Conservation (phyloP, 2,113 vertebrate species). For the Maccullochella peelii region DNA sequence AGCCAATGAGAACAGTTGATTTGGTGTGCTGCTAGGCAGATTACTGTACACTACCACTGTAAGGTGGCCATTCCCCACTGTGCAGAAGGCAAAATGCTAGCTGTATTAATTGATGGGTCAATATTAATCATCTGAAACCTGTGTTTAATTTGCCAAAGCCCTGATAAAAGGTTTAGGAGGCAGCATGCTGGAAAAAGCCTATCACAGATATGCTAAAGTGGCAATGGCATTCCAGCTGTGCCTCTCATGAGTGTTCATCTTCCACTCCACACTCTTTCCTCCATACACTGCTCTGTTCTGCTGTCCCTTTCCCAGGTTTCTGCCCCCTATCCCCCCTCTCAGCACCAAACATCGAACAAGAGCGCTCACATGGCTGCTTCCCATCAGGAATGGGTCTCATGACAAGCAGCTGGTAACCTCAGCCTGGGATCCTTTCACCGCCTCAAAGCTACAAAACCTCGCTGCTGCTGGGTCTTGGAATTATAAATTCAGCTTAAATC, state of each 20-base stretch:
- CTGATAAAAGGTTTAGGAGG: background rate
- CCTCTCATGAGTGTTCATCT: background rate
- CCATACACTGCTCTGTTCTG: background rate
- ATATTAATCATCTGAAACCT: conserved; percentile 13
- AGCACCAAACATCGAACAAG: conserved; percentile 71
- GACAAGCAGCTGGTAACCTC: conserved; percentile 75
- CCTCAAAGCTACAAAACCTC: conserved; percentile 13
- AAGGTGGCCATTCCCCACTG: conserved; percentile 18
- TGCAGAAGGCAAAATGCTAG: conserved; percentile 15
- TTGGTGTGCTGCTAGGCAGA: conserved; percentile 77
- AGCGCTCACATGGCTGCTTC: conserved; percentile 72
- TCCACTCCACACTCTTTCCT: background rate
- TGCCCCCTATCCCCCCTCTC: background rate
- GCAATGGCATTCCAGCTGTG: background rate
- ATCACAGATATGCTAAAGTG: background rate
- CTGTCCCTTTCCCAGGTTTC: conserved; percentile 8
- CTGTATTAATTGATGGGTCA: conserved; percentile 23
- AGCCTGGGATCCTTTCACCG: conserved; percentile 5
- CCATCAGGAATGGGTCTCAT: conserved; percentile 70
- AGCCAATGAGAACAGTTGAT: conserved; percentile 65
- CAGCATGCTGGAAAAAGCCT: background rate
- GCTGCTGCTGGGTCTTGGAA: background rate
- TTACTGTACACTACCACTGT: conserved; percentile 32
- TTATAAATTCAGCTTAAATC: background rate
- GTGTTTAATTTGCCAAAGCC: conserved; percentile 1